Conservation (phyloP, 2,113 vertebrate genomes). For the Crocuta crocuta region DNA sequence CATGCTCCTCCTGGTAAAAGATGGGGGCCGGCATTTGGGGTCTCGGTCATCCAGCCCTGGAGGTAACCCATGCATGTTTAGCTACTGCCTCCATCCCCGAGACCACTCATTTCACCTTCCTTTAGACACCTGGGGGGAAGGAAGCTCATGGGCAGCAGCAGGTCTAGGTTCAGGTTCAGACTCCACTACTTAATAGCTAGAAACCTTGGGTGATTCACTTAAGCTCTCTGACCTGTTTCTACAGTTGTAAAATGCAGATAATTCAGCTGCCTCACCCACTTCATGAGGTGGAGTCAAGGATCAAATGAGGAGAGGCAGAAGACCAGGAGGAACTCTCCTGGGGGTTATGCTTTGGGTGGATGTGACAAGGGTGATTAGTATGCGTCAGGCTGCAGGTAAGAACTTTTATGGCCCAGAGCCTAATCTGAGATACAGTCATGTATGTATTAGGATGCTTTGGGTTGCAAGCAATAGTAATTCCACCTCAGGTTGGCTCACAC, state of each 20-base stretch:
- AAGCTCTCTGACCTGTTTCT: constrained; percentile 61
- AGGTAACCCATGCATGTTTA: neutral
- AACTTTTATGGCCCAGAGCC: neutral
- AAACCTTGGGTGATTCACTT: constrained; percentile 8
- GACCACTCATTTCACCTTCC: neutral
- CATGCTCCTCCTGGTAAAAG: neutral
- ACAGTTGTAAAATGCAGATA: constrained; percentile 55
- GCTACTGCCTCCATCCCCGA: neutral
- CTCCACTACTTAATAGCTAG: neutral
- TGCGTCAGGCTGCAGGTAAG: neutral
- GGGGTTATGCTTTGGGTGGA: neutral
- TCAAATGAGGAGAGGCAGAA: neutral
- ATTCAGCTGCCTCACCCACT: constrained; percentile 48
- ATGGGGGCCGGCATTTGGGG: neutral
- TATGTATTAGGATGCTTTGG: neutral
- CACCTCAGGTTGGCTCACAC: neutral
- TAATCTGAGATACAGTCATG: neutral
- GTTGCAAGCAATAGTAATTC: neutral
- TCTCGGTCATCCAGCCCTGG: neutral
- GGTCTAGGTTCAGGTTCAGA: neutral
- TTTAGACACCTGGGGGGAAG: neutral
- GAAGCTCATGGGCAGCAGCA: neutral
- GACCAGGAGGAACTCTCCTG: neutral
- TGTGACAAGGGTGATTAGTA: neutral
- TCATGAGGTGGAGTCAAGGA: constrained; percentile 28